Base-by-base conservation (phyloP, 2,113 vertebrate species). In the Mola mola region DNA sequence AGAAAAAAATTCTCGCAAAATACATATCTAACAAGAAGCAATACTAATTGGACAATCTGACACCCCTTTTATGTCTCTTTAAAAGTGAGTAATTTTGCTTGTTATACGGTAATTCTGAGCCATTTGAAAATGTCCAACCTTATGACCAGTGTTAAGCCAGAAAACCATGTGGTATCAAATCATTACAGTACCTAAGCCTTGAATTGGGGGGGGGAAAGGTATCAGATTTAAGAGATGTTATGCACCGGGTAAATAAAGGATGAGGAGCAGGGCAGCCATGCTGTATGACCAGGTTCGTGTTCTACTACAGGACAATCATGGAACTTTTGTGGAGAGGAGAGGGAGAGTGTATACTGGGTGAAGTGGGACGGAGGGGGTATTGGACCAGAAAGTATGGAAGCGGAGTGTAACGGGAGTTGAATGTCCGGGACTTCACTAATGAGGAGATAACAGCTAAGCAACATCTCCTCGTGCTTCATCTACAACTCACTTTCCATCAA, bases 401-500 rank as follows among this genome's bases (percentile, higher is more conserved):
- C 64, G 61, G 67, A 75, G 69, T 28, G 43, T 16, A 82, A 84
- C 75, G 47, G 91, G 87, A 90, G 87, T 84, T 82, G 79, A 73
- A 77, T 42, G 60, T 72, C 73, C 68, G 41, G 66, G 53, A 56
- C 65, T 69, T 78, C 19, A 71, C 86, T 84, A 75, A 41, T 10
- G 84, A 85, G 69, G 67, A 16, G 58, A 41, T 8, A 62, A 56
- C 43, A 65, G 65, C 55, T 60, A 66, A 57, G 51, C 53, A 65
- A 55, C 38, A 71, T 66, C 81, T 75, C 79, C 79, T 71, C 37
- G 20, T 47, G 50, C 17, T 24, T 63, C 66, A 47, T 63, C 13
- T 71, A 74, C 88, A 92, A 98, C 96, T 98, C 95, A 98, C 96
- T 82, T 95, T 97, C 93, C 47, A 95, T 91, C 87, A 98, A 94